These are phyloP conservation scores for Pan troglodytes DNA, from an alignment of 2,113 vertebrate genomes.

Conservation along the genomic window NHGRI_mPanTro3-v2.1_pri NC_072411.2:99245501-99246000, in stretches of 20 bases:
- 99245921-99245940: background rate
- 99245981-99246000: background rate
- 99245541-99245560: no score
- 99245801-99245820: background rate
- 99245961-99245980: background rate
- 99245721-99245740: no score
- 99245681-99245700: no score
- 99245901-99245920: background rate
- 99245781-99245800: background rate
- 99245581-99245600: no score
- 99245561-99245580: no score
- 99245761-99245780: background rate
- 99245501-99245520: no score
- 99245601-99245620: no score
- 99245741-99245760: background rate
- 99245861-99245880: background rate
- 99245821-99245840: background rate
- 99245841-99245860: background rate
- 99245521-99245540: no score
- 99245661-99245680: no score
- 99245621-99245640: no score
- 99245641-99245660: no score
- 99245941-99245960: background rate
- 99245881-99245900: background rate
- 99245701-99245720: no score